A percentile compares a stretch with the other conserved stretches of the same genome.
Evolutionary conservation across 1,140 invertebrate genomes (phyloP).

Genomic region (Philaenus spumarius): DNA sequence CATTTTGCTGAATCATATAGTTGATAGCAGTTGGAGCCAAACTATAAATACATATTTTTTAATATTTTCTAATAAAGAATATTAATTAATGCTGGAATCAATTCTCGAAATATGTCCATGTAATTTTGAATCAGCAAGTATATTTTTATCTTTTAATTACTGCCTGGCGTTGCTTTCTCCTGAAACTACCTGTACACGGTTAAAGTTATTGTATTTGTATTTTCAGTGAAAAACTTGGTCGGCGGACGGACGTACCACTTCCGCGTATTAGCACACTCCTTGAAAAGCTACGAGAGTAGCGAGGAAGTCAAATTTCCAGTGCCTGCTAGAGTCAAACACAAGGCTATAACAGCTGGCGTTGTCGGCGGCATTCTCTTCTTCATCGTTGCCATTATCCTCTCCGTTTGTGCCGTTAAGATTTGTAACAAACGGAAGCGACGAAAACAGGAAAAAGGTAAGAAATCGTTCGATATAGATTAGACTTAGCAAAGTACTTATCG

Average conservation of each 20-base stretch:
- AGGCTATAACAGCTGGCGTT: conserved; percentile 87
- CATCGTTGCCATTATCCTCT: conserved; percentile 92
- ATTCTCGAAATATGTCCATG: too few species aligned
- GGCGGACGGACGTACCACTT: conserved; percentile 86
- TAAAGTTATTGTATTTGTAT: conserved; percentile 3
- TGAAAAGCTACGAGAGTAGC: conserved; percentile 72
- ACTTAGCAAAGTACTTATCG: too few species aligned
- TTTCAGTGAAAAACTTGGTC: conserved; percentile 81
- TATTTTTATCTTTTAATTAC: conserved; percentile 2
- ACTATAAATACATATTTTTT: too few species aligned
- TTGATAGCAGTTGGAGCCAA: too few species aligned
- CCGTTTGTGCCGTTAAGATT: conserved; percentile 93
- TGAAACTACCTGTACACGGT: conserved; percentile 3
- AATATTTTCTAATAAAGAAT: too few species aligned
- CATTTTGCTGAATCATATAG: too few species aligned
- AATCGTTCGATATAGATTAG: not conserved
- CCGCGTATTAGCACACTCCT: conserved; percentile 77
- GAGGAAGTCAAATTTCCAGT: conserved; percentile 82
- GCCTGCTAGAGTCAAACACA: conserved; percentile 81
- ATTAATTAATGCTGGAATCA: too few species aligned
- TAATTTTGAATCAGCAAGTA: too few species aligned
- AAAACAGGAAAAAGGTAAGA: conserved; percentile 93
- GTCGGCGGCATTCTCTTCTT: conserved; percentile 93
- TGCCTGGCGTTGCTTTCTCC: not conserved
- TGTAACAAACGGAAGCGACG: conserved; percentile 93